phyloP scores from a whole-genome alignment of 2,113 vertebrate species.

The Bufo gargarizans region DNA sequence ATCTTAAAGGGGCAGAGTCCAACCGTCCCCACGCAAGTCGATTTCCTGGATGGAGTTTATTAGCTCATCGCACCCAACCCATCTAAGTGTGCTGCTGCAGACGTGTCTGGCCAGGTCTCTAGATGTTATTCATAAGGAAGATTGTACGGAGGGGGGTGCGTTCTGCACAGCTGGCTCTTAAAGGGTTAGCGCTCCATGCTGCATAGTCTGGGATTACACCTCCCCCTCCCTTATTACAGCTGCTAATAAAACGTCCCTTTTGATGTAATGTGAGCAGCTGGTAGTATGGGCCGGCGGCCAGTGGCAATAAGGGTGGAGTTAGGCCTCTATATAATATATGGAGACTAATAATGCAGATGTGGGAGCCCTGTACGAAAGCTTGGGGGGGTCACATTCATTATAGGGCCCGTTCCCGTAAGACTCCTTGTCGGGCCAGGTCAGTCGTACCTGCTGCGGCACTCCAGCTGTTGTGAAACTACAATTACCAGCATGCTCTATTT shows the following conservation, averaged over 20 bases:
- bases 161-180: slow-evolving; percentile 25
- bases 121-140: background rate
- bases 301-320: slow-evolving; percentile 27
- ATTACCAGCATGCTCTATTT: too few species aligned
- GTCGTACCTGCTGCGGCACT: too few species aligned
- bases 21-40: background rate
- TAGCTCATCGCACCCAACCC: slow-evolving; percentile 4
- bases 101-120: slow-evolving; percentile 14
- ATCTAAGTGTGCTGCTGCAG: background rate
- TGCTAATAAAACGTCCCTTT: slow-evolving; percentile 37
- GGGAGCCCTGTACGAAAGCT: too few species aligned
- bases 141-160: background rate
- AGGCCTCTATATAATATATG: background rate
- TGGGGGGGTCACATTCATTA: background rate
- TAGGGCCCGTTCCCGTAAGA: too few species aligned
- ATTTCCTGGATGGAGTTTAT: slow-evolving; percentile 24
- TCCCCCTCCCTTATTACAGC: slow-evolving; percentile 35
- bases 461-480: too few species aligned
- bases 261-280: slow-evolving; percentile 55
- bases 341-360: background rate
- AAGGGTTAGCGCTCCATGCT: background rate
- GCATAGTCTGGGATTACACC: slow-evolving; percentile 44
- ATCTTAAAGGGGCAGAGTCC: slow-evolving; percentile 3
- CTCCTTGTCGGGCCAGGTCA: too few species aligned
- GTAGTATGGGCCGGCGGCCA: slow-evolving; percentile 13